Percentiles rank a stretch among this genome's conserved stretches.
Evolutionary conservation across 2,888 invertebrate species (phyloP).

Genomic region (Agonum fuliginosum): DNA sequence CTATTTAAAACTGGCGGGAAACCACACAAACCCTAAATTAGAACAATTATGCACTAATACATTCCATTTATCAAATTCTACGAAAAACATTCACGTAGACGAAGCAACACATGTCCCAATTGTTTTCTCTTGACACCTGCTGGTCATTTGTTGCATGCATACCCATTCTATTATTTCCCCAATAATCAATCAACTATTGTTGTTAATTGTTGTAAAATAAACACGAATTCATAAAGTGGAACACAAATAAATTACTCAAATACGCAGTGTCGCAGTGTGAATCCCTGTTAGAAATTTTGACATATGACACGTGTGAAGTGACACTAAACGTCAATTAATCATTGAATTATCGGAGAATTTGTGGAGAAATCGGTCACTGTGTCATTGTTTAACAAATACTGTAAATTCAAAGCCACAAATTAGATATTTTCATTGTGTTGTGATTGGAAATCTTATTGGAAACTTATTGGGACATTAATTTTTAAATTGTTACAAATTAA

Average conservation of each 20-base stretch:
- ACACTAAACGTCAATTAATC: background rate
- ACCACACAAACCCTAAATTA: constrained; percentile 17
- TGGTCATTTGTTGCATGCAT: constrained; percentile 38
- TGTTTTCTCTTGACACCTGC: constrained; percentile 49
- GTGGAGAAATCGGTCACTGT: background rate
- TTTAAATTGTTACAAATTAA: too few species aligned
- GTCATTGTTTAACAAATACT: background rate
- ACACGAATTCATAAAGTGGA: background rate
- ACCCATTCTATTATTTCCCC: background rate
- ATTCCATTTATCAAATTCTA: constrained; percentile 1
- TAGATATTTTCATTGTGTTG: too few species aligned
- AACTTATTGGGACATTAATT: too few species aligned
- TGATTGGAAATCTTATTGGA: too few species aligned
- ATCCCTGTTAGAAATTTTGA: background rate
- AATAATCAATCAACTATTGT: background rate
- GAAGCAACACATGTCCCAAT: constrained; percentile 45
- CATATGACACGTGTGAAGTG: background rate
- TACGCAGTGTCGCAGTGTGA: background rate
- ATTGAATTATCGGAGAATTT: too few species aligned
- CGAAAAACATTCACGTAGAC: constrained; percentile 25
- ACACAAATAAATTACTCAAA: background rate
- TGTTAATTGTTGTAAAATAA: constrained; percentile 12
- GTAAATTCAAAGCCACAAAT: background rate
- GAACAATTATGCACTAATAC: background rate
- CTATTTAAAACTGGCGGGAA: constrained; percentile 58